Percentiles rank a stretch among this genome's conserved stretches.
These are phyloP conservation scores for Neolamprologus hecqui DNA, from an alignment of 2,113 vertebrate species.

Conservation along the genomic window DNA sequence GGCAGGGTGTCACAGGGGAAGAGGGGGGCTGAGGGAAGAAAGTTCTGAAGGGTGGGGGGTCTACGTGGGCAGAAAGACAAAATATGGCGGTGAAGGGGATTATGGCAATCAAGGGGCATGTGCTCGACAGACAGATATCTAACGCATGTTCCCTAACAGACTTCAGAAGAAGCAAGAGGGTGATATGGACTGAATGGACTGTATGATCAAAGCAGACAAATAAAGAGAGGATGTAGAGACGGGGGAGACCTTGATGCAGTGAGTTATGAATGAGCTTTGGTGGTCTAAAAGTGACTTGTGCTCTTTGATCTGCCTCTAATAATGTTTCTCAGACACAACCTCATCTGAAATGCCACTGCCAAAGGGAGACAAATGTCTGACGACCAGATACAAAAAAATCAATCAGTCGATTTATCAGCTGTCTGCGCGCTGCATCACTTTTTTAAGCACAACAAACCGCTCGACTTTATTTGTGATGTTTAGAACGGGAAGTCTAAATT, in stretches of 20 bases:
- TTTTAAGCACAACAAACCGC: not conserved
- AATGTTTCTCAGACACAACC: not conserved
- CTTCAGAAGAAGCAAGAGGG: not conserved
- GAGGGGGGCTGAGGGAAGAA: not conserved
- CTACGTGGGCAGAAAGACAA: constrained; percentile 19
- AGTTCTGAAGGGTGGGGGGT: not conserved
- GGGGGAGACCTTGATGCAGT: not conserved
- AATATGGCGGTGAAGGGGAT: not conserved
- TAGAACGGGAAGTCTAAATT: constrained; percentile 2
- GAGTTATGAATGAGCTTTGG: constrained; percentile 7
- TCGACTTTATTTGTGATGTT: not conserved
- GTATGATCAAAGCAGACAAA: constrained; percentile 36
- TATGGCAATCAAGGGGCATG: constrained; percentile 1
- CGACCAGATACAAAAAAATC: not conserved
- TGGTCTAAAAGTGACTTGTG: constrained; percentile 20
- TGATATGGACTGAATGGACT: constrained; percentile 1
- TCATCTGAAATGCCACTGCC: not conserved
- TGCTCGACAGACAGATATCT: not conserved
- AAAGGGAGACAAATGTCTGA: not conserved
- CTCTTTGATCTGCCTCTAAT: constrained; percentile 36
- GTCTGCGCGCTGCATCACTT: not conserved
- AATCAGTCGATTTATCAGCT: not conserved
- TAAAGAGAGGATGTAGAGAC: constrained; percentile 6
- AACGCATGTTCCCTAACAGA: not conserved
- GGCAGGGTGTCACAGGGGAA: not conserved